These are phyloP conservation scores for Reticulitermes speratus DNA, from an alignment of 1,140 invertebrate genomes.

Conservation along the genomic window DNA sequence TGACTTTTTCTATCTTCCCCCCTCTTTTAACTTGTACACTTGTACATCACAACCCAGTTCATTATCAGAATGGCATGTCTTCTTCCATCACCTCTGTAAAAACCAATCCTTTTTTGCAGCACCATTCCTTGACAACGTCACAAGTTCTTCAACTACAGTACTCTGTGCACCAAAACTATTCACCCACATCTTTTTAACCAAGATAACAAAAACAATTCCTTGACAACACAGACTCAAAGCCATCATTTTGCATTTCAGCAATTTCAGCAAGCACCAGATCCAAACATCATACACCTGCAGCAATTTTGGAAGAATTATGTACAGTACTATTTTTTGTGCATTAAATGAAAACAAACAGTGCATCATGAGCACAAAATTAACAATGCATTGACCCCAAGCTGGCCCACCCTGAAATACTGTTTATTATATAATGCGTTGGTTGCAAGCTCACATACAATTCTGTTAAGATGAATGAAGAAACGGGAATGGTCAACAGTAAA, in stretches of 20 bases:
- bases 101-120: constrained; percentile 19
- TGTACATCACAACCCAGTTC: constrained; percentile 10
- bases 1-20: background rate
- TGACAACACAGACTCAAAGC: constrained; percentile 20
- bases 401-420: background rate
- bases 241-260: background rate
- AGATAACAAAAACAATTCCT: constrained; percentile 28
- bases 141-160: constrained; percentile 20
- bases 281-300: constrained; percentile 9
- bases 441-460: background rate
- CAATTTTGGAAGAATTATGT: constrained; percentile 31
- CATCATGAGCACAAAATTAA: constrained; percentile 31
- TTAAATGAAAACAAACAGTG: constrained; percentile 24
- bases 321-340: constrained; percentile 30
- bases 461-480: constrained; percentile 21
- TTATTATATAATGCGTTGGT: background rate
- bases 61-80: background rate
- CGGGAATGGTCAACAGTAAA: constrained; percentile 22
- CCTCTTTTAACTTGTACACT: background rate
- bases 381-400: background rate
- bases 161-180: background rate
- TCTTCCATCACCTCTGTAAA: background rate
- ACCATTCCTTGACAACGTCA: background rate
- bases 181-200: constrained; percentile 1
- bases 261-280: constrained; percentile 27